Conservation (phyloP, 1,140 invertebrate genomes). For the Nasonia longicornis region DNA sequence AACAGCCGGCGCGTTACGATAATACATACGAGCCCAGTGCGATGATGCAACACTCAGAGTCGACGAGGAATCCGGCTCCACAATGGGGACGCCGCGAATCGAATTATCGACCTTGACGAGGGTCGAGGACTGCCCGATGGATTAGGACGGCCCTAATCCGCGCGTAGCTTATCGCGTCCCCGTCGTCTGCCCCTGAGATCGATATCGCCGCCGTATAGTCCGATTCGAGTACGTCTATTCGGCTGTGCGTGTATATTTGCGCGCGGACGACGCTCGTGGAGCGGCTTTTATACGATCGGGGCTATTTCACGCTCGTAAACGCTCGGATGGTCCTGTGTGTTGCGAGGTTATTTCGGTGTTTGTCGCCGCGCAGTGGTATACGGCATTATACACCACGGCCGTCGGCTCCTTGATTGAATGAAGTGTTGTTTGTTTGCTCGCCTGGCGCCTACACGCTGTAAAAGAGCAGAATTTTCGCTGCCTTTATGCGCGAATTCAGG, state of each 20-base stretch:
- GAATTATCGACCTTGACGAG: constrained; percentile 44
- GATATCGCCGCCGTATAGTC: not conserved
- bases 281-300: not conserved
- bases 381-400: no score
- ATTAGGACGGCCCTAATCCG: constrained; percentile 1
- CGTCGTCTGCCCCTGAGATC: not conserved
- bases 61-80: not conserved
- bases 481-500: not conserved
- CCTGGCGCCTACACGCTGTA: not conserved
- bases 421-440: not conserved
- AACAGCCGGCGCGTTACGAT: not conserved
- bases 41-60: not conserved
- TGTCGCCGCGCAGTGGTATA: not conserved
- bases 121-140: constrained; percentile 4
- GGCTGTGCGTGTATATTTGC: not conserved
- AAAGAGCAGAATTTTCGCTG: not conserved
- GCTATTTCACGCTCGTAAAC: constrained; percentile 12
- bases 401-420: not conserved
- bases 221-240: not conserved
- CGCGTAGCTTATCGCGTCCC: not conserved
- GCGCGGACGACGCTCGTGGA: not conserved
- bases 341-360: constrained; percentile 11
- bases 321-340: not conserved
- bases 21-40: not conserved
- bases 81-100: constrained; percentile 41